Percentiles rank a stretch among this genome's conserved stretches.
These are phyloP conservation scores for Chrysemys picta DNA, from an alignment of 2,113 vertebrate genomes.

Conservation along the genomic window DNA sequence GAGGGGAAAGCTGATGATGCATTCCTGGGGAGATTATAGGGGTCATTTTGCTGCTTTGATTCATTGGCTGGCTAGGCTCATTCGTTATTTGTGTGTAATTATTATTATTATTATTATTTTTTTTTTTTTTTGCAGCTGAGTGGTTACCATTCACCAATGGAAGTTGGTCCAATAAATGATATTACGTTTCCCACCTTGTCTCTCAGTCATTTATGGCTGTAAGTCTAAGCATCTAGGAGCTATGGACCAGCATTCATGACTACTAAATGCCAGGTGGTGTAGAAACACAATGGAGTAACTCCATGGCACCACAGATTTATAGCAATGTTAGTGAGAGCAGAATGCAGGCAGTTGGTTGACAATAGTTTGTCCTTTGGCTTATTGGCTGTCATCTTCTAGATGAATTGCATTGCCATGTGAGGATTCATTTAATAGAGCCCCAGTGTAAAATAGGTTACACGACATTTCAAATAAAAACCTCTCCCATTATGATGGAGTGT, in stretches of 20 bases:
- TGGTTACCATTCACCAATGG: not conserved
- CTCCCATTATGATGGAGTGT: not conserved
- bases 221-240: not conserved
- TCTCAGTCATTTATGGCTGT: not conserved
- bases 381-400: not conserved
- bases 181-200: not conserved
- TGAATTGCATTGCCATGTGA: not conserved
- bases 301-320: not conserved
- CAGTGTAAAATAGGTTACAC: not conserved
- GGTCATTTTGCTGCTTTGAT: not conserved
- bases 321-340: not conserved
- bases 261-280: not conserved
- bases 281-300: not conserved
- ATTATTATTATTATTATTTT: too few species aligned
- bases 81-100: not conserved
- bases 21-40: not conserved
- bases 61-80: not conserved
- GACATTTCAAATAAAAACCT: not conserved
- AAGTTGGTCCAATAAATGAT: not conserved
- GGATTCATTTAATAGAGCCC: not conserved
- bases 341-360: not conserved
- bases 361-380: not conserved
- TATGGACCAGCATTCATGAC: not conserved
- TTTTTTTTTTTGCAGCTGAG: not conserved
- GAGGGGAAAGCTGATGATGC: too few species aligned